phyloP scores from a whole-genome alignment of 1,140 invertebrate species.

The Sarcophaga bullata region DNA sequence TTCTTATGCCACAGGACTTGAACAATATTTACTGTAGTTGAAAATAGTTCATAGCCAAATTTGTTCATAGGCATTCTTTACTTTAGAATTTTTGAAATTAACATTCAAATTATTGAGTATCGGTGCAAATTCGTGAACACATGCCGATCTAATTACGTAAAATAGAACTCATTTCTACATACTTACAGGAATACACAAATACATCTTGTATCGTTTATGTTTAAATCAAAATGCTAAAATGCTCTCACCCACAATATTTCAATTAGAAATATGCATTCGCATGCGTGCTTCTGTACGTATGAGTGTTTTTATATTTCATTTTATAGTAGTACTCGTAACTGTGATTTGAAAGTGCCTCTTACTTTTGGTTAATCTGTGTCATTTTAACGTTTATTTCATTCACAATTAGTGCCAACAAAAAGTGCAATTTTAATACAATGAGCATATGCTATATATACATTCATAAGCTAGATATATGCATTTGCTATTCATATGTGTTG shows the following conservation, averaged over 20 bases:
- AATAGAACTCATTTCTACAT: not conserved
- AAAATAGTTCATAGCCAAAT: too few species aligned
- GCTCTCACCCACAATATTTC: too few species aligned
- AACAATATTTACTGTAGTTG: too few species aligned
- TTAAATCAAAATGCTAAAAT: not conserved
- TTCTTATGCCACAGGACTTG: too few species aligned
- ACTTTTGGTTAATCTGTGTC: slow-evolving; percentile 14
- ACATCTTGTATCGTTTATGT: not conserved
- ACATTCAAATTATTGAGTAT: not conserved
- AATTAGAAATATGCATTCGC: not conserved
- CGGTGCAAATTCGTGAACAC: not conserved
- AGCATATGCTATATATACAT: too few species aligned
- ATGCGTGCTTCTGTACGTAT: not conserved
- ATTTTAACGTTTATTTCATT: slow-evolving; percentile 25
- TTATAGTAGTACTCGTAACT: not conserved
- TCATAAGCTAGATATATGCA: not conserved
- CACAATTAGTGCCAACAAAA: not conserved
- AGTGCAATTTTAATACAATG: not conserved
- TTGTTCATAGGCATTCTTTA: too few species aligned
- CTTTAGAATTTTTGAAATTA: too few species aligned
- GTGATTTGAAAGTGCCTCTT: not conserved
- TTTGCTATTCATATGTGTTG: not conserved
- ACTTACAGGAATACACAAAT: not conserved
- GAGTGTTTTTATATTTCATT: not conserved
- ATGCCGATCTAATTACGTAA: not conserved